Evolutionary conservation across 2,888 invertebrate species (phyloP).

Genomic region (Synergus gifuensis): DNA sequence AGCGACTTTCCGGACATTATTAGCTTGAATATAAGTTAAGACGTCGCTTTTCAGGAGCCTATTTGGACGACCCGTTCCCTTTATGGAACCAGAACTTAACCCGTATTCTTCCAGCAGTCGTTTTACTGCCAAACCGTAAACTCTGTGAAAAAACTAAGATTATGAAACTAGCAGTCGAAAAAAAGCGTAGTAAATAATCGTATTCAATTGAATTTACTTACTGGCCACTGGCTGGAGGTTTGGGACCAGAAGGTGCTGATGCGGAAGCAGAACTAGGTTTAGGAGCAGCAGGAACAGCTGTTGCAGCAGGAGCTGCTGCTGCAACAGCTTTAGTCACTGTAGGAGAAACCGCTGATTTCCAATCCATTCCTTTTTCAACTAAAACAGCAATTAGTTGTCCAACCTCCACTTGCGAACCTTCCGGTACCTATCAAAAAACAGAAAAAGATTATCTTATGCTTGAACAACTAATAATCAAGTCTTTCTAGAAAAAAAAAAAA

Average conservation of each 20-base stretch:
- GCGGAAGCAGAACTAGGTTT: constrained; percentile 37
- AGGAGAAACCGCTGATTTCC: constrained; percentile 79
- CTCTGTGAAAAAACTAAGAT: constrained; percentile 59
- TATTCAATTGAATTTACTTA: constrained; percentile 54
- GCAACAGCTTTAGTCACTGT: constrained; percentile 52
- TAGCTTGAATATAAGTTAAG: constrained; percentile 76
- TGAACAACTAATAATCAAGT: neutral
- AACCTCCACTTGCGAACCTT: constrained; percentile 79
- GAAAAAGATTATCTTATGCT: neutral
- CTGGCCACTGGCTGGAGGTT: constrained; percentile 69
- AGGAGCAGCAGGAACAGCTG: constrained; percentile 47
- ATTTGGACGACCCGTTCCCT: constrained; percentile 81
- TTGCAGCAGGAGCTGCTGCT: constrained; percentile 43
- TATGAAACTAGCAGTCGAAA: constrained; percentile 17
- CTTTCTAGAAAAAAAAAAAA: neutral
- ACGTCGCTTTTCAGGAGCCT: constrained; percentile 82
- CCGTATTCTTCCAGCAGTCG: constrained; percentile 81
- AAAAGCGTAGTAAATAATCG: constrained; percentile 26
- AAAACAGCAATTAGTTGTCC: constrained; percentile 81
- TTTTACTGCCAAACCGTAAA: constrained; percentile 82
- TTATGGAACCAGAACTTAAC: constrained; percentile 77
- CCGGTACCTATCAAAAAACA: constrained; percentile 71
- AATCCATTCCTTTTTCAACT: constrained; percentile 82
- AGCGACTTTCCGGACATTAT: constrained; percentile 76
- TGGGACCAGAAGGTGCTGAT: constrained; percentile 46